These are phyloP conservation scores for Scomber colias DNA, from an alignment of 2,113 vertebrate genomes.

Conservation along the genomic window DNA sequence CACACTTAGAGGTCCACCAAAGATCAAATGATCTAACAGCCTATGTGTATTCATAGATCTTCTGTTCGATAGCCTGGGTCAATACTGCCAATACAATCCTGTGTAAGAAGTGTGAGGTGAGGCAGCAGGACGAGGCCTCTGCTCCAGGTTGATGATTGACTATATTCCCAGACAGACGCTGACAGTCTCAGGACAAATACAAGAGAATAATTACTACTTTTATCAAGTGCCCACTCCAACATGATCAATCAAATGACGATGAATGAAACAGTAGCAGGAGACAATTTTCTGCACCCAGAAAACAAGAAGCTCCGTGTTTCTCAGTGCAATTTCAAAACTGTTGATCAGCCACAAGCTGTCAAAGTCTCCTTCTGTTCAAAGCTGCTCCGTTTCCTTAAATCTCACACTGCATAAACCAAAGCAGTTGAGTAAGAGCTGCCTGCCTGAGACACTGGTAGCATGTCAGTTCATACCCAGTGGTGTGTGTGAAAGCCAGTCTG, in stretches of 20 bases:
- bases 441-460: constrained; percentile 15
- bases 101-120: constrained; percentile 2
- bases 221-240: constrained; percentile 32
- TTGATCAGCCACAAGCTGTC: constrained; percentile 2
- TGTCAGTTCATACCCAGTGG: constrained; percentile 21
- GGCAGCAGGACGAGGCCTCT: neutral
- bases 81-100: constrained; percentile 50
- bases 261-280: constrained; percentile 16
- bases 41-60: constrained; percentile 13
- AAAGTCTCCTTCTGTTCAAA: neutral
- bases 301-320: constrained; percentile 11
- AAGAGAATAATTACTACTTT: constrained; percentile 17
- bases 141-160: constrained; percentile 44
- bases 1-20: neutral
- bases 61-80: constrained; percentile 39
- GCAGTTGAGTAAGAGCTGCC: constrained; percentile 14
- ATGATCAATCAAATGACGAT: constrained; percentile 42
- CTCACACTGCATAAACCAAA: constrained; percentile 14
- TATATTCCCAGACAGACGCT: constrained; percentile 14
- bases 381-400: constrained; percentile 1
- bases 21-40: constrained; percentile 27
- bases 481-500: constrained; percentile 39
- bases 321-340: constrained; percentile 1
- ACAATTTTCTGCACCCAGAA: neutral
- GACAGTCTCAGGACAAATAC: constrained; percentile 52